Evolutionary conservation across 1,140 invertebrate species (phyloP).

Genomic region (Bilobella aurantiaca): DNA sequence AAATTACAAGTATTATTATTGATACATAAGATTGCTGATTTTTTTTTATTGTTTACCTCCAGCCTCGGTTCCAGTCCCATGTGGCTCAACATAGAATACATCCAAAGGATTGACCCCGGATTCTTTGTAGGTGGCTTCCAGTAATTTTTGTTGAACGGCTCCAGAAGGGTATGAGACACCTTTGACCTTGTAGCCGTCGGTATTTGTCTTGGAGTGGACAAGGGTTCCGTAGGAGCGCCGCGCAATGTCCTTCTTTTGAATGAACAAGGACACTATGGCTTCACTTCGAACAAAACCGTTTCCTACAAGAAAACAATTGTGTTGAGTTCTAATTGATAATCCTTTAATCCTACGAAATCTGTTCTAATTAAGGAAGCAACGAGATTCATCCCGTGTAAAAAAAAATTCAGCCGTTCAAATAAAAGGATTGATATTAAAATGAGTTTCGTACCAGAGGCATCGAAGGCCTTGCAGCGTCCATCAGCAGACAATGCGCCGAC

Average conservation of each 20-base stretch:
- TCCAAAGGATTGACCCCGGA: constrained; percentile 42
- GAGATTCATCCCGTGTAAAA: too few species aligned
- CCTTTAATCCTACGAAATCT: too few species aligned
- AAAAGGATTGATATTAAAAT: too few species aligned
- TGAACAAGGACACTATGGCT: constrained; percentile 44
- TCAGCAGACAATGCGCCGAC: constrained; percentile 37
- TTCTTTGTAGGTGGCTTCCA: constrained; percentile 46
- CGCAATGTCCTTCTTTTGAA: constrained; percentile 44
- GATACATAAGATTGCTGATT: not conserved
- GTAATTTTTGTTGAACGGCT: constrained; percentile 43
- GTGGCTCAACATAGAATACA: constrained; percentile 49
- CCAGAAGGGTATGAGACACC: constrained; percentile 40
- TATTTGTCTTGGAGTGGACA: constrained; percentile 45
- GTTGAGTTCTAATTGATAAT: too few species aligned
- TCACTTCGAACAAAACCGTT: constrained; percentile 49
- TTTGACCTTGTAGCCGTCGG: constrained; percentile 46
- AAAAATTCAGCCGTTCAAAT: too few species aligned
- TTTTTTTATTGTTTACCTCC: constrained; percentile 2
- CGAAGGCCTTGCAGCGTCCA: constrained; percentile 53
- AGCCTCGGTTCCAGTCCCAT: constrained; percentile 51
- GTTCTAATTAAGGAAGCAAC: too few species aligned
- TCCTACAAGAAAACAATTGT: not conserved
- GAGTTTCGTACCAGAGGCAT: constrained; percentile 45
- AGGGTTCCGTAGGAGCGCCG: constrained; percentile 44
- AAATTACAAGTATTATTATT: too few species aligned